These are phyloP conservation scores for Ichneumoninae sp. DNA, from an alignment of 2,888 invertebrate species.

Conservation along the genomic window DNA sequence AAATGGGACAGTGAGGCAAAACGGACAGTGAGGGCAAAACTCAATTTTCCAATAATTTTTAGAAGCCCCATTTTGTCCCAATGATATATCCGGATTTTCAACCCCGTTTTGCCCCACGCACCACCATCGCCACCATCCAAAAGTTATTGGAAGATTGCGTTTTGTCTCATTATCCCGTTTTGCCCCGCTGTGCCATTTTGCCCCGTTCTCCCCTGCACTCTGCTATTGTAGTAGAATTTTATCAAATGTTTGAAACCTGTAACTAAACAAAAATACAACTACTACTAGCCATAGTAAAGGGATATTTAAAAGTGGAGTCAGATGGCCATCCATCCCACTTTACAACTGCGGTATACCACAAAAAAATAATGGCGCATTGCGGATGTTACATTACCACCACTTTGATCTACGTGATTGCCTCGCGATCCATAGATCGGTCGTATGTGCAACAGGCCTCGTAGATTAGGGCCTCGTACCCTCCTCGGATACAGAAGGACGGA, in stretches of 20 bases:
- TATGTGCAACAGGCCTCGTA: conserved; percentile 22
- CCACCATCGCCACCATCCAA: too few species aligned
- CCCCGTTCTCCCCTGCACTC: too few species aligned
- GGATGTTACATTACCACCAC: not conserved
- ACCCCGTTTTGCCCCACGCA: too few species aligned
- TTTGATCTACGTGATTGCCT: not conserved
- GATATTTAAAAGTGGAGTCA: conserved; percentile 9
- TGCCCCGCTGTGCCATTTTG: too few species aligned
- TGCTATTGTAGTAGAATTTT: not conserved
- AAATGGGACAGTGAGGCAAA: too few species aligned
- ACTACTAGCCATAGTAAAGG: not conserved
- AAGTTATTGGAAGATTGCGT: too few species aligned
- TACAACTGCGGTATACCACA: not conserved
- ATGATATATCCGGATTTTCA: too few species aligned
- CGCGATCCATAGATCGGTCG: conserved; percentile 35
- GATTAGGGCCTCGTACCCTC: conserved; percentile 48
- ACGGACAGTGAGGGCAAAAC: too few species aligned
- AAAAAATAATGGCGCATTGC: not conserved
- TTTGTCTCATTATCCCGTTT: too few species aligned
- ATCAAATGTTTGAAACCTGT: too few species aligned
- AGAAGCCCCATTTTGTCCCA: too few species aligned
- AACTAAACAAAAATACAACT: not conserved
- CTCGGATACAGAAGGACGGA: conserved; percentile 40
- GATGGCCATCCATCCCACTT: not conserved
- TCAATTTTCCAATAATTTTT: too few species aligned